Conservation (phyloP, 2,888 invertebrate genomes). For the Pseudococcus longispinus region DNA sequence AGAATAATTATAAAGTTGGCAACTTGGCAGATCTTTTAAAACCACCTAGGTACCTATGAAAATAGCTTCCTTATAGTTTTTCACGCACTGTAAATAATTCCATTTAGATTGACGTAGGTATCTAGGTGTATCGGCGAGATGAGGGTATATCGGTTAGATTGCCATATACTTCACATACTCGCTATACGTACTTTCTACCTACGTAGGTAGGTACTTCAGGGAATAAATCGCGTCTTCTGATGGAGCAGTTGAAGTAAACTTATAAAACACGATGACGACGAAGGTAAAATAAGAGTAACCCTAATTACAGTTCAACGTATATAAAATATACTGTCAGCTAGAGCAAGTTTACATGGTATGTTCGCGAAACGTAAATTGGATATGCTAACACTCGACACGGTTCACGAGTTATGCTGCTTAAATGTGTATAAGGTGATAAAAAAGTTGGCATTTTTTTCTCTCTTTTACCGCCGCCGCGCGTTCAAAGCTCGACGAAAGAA, state of each 20-base stretch:
- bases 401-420: conserved; percentile 41
- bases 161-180: neutral
- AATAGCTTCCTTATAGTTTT: too few species aligned
- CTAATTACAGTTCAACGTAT: conserved; percentile 42
- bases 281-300: conserved; percentile 31
- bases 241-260: neutral
- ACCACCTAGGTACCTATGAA: too few species aligned
- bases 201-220: neutral
- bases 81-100: too few species aligned
- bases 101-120: too few species aligned
- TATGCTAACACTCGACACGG: conserved; percentile 44
- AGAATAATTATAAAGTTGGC: too few species aligned
- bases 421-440: conserved; percentile 35
- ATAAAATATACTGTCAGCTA: conserved; percentile 39
- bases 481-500: conserved; percentile 1
- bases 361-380: conserved; percentile 42
- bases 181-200: neutral
- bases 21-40: too few species aligned
- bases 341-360: conserved; percentile 30
- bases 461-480: neutral
- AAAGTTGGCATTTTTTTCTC: neutral
- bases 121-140: neutral
- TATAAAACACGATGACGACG: conserved; percentile 5
- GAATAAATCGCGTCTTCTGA: conserved; percentile 7
- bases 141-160: neutral